Conservation (phyloP, 2,113 vertebrate species). For the Taurulus bubalis region DNA sequence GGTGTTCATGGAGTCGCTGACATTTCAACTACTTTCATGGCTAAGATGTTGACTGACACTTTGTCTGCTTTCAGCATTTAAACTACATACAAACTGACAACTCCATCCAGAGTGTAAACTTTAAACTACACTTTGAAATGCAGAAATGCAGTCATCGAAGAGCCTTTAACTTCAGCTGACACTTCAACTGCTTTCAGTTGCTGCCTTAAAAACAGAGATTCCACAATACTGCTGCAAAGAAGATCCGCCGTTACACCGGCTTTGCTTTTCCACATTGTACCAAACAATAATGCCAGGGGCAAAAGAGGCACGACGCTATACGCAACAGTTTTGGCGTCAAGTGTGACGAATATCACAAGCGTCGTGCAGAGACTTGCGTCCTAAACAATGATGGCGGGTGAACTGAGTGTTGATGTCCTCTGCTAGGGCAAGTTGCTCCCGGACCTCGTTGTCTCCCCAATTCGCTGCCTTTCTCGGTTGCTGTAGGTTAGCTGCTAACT, state of each 20-base stretch:
- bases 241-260: not conserved
- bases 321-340: not conserved
- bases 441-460: not conserved
- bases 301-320: not conserved
- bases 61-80: slow-evolving; percentile 13
- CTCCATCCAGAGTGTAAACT: not conserved
- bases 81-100: slow-evolving; percentile 18
- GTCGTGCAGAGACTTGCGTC: not conserved
- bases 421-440: not conserved
- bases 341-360: not conserved
- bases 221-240: not conserved
- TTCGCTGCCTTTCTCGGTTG: not conserved
- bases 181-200: slow-evolving; percentile 2
- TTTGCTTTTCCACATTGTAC: not conserved
- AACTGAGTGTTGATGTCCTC: not conserved
- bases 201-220: not conserved
- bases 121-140: not conserved
- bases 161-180: not conserved
- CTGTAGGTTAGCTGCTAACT: not conserved
- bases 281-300: not conserved
- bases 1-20: slow-evolving; percentile 1
- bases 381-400: not conserved
- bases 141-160: not conserved
- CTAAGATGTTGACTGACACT: not conserved
- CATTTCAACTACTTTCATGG: slow-evolving; percentile 27